Conservation (phyloP, 37 sponge, comb jelly and placozoan genomes). For the Eunapius fragilis region DNA sequence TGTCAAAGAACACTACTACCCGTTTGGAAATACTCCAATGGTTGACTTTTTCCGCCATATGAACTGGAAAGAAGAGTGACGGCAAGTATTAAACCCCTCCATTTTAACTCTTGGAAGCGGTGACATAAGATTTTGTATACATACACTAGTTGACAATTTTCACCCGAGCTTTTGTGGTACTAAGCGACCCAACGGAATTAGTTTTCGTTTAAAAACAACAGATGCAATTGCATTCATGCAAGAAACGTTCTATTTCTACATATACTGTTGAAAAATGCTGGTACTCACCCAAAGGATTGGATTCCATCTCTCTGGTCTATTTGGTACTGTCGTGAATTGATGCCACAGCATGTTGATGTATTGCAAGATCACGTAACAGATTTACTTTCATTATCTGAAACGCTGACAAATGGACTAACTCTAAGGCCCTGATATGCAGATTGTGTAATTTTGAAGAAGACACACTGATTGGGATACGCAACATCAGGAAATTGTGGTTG, state of each 20-base stretch:
- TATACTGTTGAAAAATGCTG: background rate
- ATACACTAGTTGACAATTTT: slow-evolving; percentile 4
- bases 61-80: background rate
- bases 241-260: slow-evolving; percentile 24
- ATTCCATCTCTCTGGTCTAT: slow-evolving; percentile 23
- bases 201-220: background rate
- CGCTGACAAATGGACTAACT: background rate
- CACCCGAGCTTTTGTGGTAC: background rate
- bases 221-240: background rate
- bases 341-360: slow-evolving; percentile 7
- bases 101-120: background rate
- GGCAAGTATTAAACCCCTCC: background rate
- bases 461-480: background rate
- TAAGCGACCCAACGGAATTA: background rate
- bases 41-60: background rate
- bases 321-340: slow-evolving; percentile 31
- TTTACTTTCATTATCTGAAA: slow-evolving; percentile 5
- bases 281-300: background rate
- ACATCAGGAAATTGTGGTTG: slow-evolving; percentile 10
- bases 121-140: slow-evolving; percentile 3
- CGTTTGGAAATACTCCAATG: slow-evolving; percentile 3
- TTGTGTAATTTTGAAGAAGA: background rate
- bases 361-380: slow-evolving; percentile 1
- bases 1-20: background rate
- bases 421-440: background rate